Evolutionary conservation across 2,113 vertebrate genomes (phyloP).

Genomic region (Gadus chalcogrammus): DNA sequence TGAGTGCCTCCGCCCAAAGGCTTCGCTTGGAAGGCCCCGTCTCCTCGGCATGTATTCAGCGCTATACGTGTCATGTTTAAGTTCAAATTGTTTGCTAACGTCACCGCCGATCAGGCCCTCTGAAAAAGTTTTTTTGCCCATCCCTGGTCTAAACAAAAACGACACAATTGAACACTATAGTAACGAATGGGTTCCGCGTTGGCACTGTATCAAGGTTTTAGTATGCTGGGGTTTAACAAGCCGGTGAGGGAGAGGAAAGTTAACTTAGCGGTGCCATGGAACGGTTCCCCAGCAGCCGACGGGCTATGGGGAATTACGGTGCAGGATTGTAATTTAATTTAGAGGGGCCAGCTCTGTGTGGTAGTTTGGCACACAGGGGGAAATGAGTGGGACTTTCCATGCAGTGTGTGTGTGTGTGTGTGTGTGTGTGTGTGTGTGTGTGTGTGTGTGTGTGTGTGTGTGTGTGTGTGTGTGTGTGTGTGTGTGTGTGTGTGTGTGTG

Average conservation of each 20-base stretch:
- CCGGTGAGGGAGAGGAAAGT: conserved; percentile 31
- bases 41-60: too few species aligned
- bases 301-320: conserved; percentile 53
- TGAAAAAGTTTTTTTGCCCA: too few species aligned
- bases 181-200: background rate
- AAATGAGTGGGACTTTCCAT: conserved; percentile 55
- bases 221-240: conserved; percentile 9
- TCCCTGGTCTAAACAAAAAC: background rate
- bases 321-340: conserved; percentile 40
- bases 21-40: too few species aligned
- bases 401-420: conserved; percentile 1
- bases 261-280: conserved; percentile 43
- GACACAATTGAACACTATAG: background rate
- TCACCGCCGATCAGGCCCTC: too few species aligned
- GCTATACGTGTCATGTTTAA: too few species aligned
- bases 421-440: too few species aligned
- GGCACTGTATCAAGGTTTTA: conserved; percentile 13
- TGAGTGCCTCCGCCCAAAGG: too few species aligned
- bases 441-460: conserved; percentile 18
- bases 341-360: conserved; percentile 43
- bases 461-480: too few species aligned
- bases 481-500: too few species aligned
- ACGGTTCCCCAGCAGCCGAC: conserved; percentile 41
- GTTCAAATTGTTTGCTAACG: too few species aligned
- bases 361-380: conserved; percentile 4